Conservation (phyloP, 2,888 invertebrate genomes). For the Luperina nickerlii region DNA sequence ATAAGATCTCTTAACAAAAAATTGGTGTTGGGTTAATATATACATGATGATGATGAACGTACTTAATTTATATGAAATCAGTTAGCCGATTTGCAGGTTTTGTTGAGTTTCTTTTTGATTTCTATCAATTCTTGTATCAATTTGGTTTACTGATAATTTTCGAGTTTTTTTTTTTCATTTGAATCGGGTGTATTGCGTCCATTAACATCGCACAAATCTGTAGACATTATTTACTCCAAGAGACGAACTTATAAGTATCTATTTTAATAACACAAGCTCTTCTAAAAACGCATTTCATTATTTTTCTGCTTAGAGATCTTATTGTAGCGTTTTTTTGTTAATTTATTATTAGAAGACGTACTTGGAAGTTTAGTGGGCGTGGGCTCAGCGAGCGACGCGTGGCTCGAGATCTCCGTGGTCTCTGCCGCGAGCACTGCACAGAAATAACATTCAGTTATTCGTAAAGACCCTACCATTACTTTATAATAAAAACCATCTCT, state of each 20-base stretch:
- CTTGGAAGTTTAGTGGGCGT: constrained; percentile 91
- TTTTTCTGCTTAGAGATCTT: constrained; percentile 75
- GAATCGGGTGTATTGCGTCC: background rate
- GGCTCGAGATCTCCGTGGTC: constrained; percentile 86
- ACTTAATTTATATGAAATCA: background rate
- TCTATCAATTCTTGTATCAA: constrained; percentile 1
- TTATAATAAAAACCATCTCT: constrained; percentile 3
- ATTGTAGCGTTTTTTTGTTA: constrained; percentile 77
- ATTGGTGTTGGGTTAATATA: background rate
- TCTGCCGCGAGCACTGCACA: constrained; percentile 88
- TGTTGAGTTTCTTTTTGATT: background rate
- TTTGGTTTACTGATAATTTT: background rate
- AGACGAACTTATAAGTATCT: background rate
- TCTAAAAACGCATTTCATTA: background rate
- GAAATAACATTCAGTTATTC: constrained; percentile 84
- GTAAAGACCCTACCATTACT: constrained; percentile 49
- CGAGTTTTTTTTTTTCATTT: background rate
- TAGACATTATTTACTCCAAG: background rate
- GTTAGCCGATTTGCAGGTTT: background rate
- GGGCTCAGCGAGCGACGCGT: constrained; percentile 89
- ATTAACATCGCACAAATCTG: background rate
- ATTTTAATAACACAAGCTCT: background rate
- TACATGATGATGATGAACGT: background rate
- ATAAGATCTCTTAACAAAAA: constrained; percentile 81
- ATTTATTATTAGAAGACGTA: constrained; percentile 83